Percentiles rank a stretch among this genome's conserved stretches.
These are phyloP conservation scores for Tetraodon nigroviridis DNA, from an alignment of 2,113 vertebrate species.

Conservation along the genomic window DNA sequence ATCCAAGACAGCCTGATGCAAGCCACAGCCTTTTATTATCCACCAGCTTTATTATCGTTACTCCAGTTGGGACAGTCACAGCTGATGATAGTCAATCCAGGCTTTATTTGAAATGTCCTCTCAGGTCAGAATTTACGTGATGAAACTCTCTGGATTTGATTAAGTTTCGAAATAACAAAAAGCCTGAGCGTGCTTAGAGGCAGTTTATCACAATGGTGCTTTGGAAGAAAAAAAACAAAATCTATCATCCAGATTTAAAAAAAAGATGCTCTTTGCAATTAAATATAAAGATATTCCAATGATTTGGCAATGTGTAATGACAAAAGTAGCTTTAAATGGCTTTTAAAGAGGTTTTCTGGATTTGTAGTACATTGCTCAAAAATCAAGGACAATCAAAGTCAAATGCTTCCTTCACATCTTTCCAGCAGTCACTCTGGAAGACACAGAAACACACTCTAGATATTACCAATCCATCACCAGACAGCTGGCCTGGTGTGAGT, in stretches of 20 bases:
- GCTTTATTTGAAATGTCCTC: neutral
- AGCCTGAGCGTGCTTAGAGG: neutral
- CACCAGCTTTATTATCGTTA: neutral
- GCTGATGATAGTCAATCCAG: neutral
- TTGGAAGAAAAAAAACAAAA: slow-evolving; percentile 11
- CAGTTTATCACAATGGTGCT: slow-evolving; percentile 5
- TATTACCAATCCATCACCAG: too few relatives aligned
- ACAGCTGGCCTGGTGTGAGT: too few relatives aligned
- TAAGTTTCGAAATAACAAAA: slow-evolving; percentile 2
- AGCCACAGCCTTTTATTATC: too few relatives aligned
- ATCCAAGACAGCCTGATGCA: neutral
- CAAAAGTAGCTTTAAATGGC: neutral
- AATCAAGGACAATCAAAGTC: neutral
- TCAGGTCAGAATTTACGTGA: neutral
- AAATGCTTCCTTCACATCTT: neutral
- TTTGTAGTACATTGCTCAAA: too few relatives aligned
- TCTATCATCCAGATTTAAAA: slow-evolving; percentile 19
- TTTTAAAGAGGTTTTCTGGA: too few relatives aligned
- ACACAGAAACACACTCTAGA: too few relatives aligned
- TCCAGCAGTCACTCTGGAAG: too few relatives aligned
- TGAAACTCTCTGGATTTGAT: neutral
- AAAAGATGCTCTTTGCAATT: slow-evolving; percentile 16
- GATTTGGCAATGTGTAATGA: neutral
- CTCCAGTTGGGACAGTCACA: neutral
- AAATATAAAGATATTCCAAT: slow-evolving; percentile 4